These are phyloP conservation scores for Psephotus haematonotus DNA, from an alignment of 2,113 vertebrate species.

Conservation along the genomic window DNA sequence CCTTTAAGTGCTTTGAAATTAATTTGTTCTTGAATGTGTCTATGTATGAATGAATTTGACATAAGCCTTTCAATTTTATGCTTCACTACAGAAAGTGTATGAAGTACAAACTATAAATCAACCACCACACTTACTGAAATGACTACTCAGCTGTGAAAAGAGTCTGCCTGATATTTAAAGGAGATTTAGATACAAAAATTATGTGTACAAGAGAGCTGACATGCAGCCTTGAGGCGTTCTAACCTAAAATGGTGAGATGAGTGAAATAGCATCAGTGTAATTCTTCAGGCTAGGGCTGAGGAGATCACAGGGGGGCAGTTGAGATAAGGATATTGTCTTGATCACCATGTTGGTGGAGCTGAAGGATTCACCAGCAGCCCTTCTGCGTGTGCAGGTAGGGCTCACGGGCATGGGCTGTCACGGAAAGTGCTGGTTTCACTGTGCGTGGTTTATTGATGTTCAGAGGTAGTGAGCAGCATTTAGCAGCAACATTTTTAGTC, in stretches of 20 bases:
- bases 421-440: background rate
- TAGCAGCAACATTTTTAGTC: background rate
- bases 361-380: background rate
- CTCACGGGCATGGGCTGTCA: background rate
- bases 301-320: background rate
- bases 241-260: background rate
- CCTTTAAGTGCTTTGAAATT: conserved; percentile 72
- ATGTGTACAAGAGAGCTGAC: background rate
- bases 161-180: conserved; percentile 39
- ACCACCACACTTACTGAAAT: conserved; percentile 29
- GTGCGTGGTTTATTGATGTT: background rate
- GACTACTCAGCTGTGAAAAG: conserved; percentile 43
- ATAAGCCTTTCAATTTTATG: conserved; percentile 69
- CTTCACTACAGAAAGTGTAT: conserved; percentile 58
- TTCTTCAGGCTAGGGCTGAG: background rate
- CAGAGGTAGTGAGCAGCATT: background rate
- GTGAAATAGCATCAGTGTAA: background rate
- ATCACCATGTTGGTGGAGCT: background rate
- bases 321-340: background rate
- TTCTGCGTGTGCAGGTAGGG: background rate
- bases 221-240: background rate
- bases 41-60: conserved; percentile 67
- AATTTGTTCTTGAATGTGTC: conserved; percentile 69
- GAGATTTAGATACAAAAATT: conserved; percentile 40
- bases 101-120: conserved; percentile 70